Percentiles rank a stretch among this genome's conserved stretches.
phyloP scores from a whole-genome alignment of 2,888 invertebrate genomes.

The Amorpha juglandis region DNA sequence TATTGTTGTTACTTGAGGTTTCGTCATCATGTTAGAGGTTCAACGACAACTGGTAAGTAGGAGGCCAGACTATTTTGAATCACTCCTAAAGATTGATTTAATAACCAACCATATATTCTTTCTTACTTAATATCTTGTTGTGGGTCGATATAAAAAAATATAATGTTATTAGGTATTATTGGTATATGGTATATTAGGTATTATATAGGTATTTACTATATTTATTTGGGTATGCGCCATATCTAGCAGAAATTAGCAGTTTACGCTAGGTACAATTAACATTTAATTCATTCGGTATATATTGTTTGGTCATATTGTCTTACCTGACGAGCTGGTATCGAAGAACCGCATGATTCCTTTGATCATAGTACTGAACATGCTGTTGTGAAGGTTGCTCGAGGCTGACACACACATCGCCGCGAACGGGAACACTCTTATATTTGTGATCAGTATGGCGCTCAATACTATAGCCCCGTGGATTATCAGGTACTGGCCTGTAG shows the following conservation, averaged over 20 bases:
- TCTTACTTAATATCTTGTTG: too few species aligned
- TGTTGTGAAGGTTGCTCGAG: constrained; percentile 88
- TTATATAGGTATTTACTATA: too few species aligned
- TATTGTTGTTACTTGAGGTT: background rate
- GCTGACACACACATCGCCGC: constrained; percentile 86
- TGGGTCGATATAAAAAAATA: too few species aligned
- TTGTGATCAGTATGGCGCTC: constrained; percentile 81
- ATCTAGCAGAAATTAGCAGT: too few species aligned
- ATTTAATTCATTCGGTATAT: too few species aligned
- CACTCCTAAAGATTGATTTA: background rate
- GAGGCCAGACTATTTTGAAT: background rate
- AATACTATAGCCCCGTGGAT: constrained; percentile 85
- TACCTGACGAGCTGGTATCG: constrained; percentile 90
- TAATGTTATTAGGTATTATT: too few species aligned
- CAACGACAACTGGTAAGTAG: background rate
- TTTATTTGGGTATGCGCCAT: too few species aligned
- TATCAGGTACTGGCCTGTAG: constrained; percentile 82
- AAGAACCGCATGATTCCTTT: constrained; percentile 87
- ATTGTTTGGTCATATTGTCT: background rate
- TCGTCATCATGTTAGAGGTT: background rate
- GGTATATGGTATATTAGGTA: too few species aligned
- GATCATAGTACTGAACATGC: constrained; percentile 86
- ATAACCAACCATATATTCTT: background rate
- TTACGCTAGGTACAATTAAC: too few species aligned
- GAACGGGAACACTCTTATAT: constrained; percentile 86